Evolutionary conservation across 2,888 invertebrate genomes (phyloP).

Genomic region (Heliconius sara): DNA sequence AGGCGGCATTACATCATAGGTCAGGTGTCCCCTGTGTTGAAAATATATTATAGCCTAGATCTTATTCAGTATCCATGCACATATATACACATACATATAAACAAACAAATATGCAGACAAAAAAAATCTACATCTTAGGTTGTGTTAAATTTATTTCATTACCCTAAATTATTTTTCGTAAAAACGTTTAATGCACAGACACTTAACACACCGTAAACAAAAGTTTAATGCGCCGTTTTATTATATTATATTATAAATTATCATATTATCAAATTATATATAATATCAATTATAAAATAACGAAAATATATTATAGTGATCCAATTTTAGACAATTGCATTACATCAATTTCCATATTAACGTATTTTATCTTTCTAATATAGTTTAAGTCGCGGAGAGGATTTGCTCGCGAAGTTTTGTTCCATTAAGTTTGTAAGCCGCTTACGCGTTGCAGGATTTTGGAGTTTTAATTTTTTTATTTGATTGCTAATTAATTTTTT

Average conservation of each 20-base stretch:
- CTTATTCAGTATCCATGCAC: too few species aligned
- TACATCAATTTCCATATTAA: slow-evolving; percentile 56
- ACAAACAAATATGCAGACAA: too few species aligned
- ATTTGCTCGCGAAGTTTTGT: slow-evolving; percentile 52
- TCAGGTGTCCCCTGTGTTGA: too few species aligned
- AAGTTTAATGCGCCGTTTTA: neutral
- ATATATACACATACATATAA: too few species aligned
- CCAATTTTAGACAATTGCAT: slow-evolving; percentile 24
- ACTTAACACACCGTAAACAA: too few species aligned
- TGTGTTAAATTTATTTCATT: neutral
- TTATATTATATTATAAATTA: neutral
- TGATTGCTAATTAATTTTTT: slow-evolving; percentile 39
- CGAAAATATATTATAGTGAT: neutral
- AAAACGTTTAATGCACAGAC: neutral
- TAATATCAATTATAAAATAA: neutral
- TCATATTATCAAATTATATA: neutral
- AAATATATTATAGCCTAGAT: too few species aligned
- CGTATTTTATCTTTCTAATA: slow-evolving; percentile 52
- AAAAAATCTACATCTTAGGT: too few species aligned
- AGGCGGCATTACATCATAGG: too few species aligned
- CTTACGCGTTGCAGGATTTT: slow-evolving; percentile 43
- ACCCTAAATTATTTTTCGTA: neutral
- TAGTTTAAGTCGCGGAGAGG: slow-evolving; percentile 49
- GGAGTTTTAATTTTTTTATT: slow-evolving; percentile 44
- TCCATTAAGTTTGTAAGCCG: slow-evolving; percentile 51